These are phyloP conservation scores for Euwallacea fornicatus DNA, from an alignment of 1,140 invertebrate species.

Conservation along the genomic window DNA sequence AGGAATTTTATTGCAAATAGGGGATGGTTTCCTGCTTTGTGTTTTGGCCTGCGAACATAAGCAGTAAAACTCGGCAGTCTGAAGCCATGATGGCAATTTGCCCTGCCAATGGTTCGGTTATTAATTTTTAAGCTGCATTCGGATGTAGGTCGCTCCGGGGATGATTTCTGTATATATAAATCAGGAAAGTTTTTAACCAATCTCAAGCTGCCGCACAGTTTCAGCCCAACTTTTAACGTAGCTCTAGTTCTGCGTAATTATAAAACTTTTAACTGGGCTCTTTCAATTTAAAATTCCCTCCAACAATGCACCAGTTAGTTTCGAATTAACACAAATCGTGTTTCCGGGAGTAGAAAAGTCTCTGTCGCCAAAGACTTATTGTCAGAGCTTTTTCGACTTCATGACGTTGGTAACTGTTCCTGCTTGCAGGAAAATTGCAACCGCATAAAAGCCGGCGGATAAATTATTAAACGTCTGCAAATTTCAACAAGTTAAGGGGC, in stretches of 20 bases:
- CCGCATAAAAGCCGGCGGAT: too few relatives aligned
- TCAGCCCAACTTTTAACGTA: background rate
- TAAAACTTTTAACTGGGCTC: background rate
- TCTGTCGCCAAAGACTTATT: too few relatives aligned
- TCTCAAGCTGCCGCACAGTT: background rate
- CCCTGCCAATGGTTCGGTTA: background rate
- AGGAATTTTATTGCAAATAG: slow-evolving; percentile 18
- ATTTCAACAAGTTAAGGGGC: slow-evolving; percentile 3
- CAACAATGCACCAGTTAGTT: background rate
- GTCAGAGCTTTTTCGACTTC: too few relatives aligned
- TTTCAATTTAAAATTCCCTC: slow-evolving; percentile 1
- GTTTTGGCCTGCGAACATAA: background rate
- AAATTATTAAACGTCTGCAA: background rate
- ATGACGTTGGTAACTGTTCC: too few relatives aligned
- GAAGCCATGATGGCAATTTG: background rate
- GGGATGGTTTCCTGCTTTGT: slow-evolving; percentile 11
- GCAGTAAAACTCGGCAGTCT: background rate
- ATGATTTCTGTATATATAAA: background rate
- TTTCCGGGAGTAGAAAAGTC: too few relatives aligned
- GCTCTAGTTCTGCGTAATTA: background rate
- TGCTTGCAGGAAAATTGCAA: too few relatives aligned
- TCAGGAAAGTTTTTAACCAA: background rate
- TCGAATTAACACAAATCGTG: background rate
- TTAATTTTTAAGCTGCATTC: background rate
- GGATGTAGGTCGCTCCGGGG: background rate